A percentile compares a stretch with the other conserved stretches of the same genome.
Evolutionary conservation across 2,888 invertebrate species (phyloP).

Genomic region (Eustalomyia histrio): DNA sequence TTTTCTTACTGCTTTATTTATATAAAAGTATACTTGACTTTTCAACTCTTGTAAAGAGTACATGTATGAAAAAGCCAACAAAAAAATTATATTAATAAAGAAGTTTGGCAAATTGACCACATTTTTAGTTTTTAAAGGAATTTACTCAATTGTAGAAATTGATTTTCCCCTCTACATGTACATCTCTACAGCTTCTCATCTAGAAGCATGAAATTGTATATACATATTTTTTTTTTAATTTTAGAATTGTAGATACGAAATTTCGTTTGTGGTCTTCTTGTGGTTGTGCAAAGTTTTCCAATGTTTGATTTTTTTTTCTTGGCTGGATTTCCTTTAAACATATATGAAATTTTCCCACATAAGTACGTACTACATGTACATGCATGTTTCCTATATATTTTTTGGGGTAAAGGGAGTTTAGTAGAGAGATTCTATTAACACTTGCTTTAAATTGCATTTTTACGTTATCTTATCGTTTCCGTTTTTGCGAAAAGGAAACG

Average conservation of each 20-base stretch:
- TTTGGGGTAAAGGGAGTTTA: constrained; percentile 17
- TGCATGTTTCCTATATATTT: constrained; percentile 1
- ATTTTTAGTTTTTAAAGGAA: constrained; percentile 42
- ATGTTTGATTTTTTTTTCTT: constrained; percentile 1
- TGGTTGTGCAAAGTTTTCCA: constrained; percentile 31
- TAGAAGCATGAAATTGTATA: neutral
- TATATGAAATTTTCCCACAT: constrained; percentile 50
- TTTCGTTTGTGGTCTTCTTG: constrained; percentile 36
- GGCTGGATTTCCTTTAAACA: no score
- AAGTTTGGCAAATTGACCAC: constrained; percentile 64
- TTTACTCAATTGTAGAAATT: constrained; percentile 61
- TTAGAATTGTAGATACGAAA: neutral
- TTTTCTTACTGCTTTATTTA: neutral
- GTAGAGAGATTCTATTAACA: constrained; percentile 62
- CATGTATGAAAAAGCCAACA: neutral
- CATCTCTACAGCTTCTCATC: neutral
- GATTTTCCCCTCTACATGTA: constrained; percentile 30
- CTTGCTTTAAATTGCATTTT: constrained; percentile 64
- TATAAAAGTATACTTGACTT: constrained; percentile 44
- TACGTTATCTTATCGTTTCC: constrained; percentile 63
- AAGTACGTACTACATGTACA: constrained; percentile 1
- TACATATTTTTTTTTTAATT: constrained; percentile 6
- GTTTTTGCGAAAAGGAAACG: constrained; percentile 52
- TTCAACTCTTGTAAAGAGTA: constrained; percentile 10
- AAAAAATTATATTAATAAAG: constrained; percentile 22